Base-by-base conservation (phyloP, 1,140 invertebrate genomes). In the Halictus rubicundus region DNA sequence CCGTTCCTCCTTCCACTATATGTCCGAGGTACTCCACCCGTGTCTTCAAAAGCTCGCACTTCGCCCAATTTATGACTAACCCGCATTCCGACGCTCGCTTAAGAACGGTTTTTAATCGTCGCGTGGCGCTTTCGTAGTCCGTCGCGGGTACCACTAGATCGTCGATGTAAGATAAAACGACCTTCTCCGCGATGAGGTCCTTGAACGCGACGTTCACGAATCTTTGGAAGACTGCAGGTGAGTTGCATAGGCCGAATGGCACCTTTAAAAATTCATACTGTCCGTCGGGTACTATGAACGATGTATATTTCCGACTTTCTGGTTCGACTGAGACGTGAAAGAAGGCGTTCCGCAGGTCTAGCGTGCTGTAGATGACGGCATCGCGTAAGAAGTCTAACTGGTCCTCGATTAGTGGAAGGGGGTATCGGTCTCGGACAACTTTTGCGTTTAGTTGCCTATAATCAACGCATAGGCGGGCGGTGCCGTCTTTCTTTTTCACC, bases 171-270 rank as follows among this genome's bases (percentile, higher is more conserved):
- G 72, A 52, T 2, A 57, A 9, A 1, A 80, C 64, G 9, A 69
- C 52, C 3, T 49, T 39, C 0, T 70, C 19, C 5, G 21, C 27
- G 16, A 77, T 61, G 2, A 83, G 23, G 0, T 76, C 66, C 49
- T 25, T 65, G 19, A 80, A 83, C 27, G 80, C 46, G 19, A 49
- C 60, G 27, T 73, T 69, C 9, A 83, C 77, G 52, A 39, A 83
- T 27, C 57, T 74, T 42, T 83, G 82, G 54, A 83, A 83, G 19
- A 80, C 70, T 1, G 73, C 39, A 7, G 49, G 66, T 5, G 82
- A 68, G 23, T 80, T 69, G n/a, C n/a, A n/a, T n/a, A n/a, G n/a
- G n/a, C n/a, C n/a, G n/a, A n/a, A n/a, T n/a, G n/a, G n/a, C n/a
- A 59, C 74, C 9, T 75, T 25, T 61, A 23, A 64, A 23, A 73